These are phyloP conservation scores for Agelas oroides DNA, from an alignment of 37 sponge, comb jelly and placozoan species.

Conservation along the genomic window DNA sequence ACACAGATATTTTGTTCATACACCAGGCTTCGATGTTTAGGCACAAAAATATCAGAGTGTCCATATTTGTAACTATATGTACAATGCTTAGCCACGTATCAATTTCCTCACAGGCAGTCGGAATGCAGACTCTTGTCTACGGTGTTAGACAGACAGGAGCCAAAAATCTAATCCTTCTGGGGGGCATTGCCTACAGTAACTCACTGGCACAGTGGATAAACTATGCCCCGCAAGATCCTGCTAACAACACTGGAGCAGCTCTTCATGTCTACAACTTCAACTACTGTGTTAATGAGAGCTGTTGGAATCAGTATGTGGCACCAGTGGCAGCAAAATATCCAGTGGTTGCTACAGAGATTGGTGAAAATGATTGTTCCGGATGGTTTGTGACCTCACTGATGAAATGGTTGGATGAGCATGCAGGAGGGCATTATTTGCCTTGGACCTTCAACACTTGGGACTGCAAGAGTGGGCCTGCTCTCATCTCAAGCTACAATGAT, in stretches of 20 bases:
- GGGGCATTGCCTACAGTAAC: constrained; percentile 31
- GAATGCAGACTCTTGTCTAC: constrained; percentile 21
- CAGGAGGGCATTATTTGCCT: constrained; percentile 10
- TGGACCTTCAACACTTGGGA: constrained; percentile 48
- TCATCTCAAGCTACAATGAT: constrained; percentile 11
- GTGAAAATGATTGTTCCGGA: constrained; percentile 35
- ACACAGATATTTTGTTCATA: no score
- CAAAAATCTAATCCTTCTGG: constrained; percentile 21
- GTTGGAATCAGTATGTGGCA: constrained; percentile 25
- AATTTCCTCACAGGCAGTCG: constrained; percentile 30
- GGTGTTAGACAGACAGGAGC: constrained; percentile 24
- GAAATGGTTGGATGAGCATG: constrained; percentile 17
- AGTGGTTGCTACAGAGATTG: constrained; percentile 21
- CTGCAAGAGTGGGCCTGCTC: constrained; percentile 36
- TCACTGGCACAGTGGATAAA: constrained; percentile 21
- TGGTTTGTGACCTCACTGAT: constrained; percentile 9
- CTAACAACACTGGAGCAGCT: constrained; percentile 24
- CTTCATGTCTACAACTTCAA: constrained; percentile 50
- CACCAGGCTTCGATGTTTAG: no score
- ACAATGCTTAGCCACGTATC: no score
- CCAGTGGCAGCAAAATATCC: not conserved
- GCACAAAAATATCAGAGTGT: no score
- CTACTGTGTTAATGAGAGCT: constrained; percentile 30
- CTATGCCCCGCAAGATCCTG: constrained; percentile 9
- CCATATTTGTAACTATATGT: no score